Conservation (phyloP, 2,797 vertebrate genomes). For the Acanthornis magna region DNA sequence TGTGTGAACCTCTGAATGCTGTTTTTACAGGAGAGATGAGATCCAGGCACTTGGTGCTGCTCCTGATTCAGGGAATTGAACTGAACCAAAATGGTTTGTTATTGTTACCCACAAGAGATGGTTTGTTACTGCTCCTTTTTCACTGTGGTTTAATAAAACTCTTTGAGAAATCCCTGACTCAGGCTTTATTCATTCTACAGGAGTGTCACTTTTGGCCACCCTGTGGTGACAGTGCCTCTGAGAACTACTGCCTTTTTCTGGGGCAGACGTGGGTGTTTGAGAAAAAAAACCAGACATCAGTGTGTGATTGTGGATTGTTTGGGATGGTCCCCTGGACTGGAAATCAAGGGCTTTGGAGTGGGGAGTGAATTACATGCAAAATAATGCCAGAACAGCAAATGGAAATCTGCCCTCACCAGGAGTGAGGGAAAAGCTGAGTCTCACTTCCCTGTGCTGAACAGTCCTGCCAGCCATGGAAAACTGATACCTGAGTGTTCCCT, state of each 20-base stretch:
- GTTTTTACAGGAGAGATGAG: neutral
- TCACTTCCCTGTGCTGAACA: neutral
- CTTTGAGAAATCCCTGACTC: neutral
- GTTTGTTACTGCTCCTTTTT: neutral
- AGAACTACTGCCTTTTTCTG: neutral
- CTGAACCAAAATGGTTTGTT: neutral
- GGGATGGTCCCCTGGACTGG: neutral
- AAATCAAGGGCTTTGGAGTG: neutral
- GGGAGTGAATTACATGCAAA: neutral
- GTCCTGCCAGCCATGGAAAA: neutral
- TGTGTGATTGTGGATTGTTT: neutral
- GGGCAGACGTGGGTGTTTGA: rapidly evolving
- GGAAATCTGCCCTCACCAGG: neutral
- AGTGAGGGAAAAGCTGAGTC: too few relatives aligned
- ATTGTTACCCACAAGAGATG: neutral
- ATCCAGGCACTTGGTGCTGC: neutral
- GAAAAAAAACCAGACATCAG: neutral
- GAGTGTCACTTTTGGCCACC: neutral
- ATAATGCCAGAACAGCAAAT: neutral
- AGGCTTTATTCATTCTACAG: neutral
- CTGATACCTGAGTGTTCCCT: neutral
- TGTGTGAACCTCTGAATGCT: neutral
- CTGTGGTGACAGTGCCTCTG: neutral
- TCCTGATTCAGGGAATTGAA: neutral
- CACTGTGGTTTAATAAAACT: neutral